Conservation (phyloP, 2,888 invertebrate species). For the Tortrix viridana region DNA sequence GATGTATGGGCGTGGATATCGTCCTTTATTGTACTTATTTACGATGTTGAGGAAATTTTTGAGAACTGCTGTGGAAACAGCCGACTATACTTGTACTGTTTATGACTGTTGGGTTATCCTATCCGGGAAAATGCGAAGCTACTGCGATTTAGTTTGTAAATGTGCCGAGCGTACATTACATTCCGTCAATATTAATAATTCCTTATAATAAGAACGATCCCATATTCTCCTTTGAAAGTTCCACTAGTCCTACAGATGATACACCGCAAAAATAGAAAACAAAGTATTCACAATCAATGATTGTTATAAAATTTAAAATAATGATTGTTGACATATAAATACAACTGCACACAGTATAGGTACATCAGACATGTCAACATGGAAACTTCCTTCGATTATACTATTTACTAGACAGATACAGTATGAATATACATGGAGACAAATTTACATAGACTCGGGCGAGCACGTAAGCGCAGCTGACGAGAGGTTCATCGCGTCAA, state of each 20-base stretch:
- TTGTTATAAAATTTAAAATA: too few species aligned
- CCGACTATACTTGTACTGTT: too few species aligned
- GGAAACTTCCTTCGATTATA: slow-evolving; percentile 49
- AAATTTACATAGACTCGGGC: slow-evolving; percentile 34
- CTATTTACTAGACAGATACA: slow-evolving; percentile 40
- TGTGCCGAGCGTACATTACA: too few species aligned
- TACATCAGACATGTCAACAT: slow-evolving; percentile 38
- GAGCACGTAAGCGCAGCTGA: slow-evolving; percentile 18
- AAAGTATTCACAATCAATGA: too few species aligned
- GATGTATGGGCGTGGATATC: slow-evolving; percentile 15
- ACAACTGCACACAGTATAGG: background rate
- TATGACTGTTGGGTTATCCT: too few species aligned
- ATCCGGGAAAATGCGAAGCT: too few species aligned
- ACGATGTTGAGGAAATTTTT: background rate
- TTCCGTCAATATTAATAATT: too few species aligned
- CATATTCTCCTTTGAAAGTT: too few species aligned
- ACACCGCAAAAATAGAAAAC: too few species aligned
- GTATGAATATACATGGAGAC: slow-evolving; percentile 43
- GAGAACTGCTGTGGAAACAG: background rate
- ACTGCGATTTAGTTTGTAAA: too few species aligned
- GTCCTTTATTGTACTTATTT: slow-evolving; percentile 9
- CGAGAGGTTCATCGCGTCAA: slow-evolving; percentile 12
- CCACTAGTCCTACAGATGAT: too few species aligned
- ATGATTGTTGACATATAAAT: background rate
- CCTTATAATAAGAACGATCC: too few species aligned